These are phyloP conservation scores for Anthonomus grandis DNA, from an alignment of 1,140 invertebrate genomes.

Conservation along the genomic window DNA sequence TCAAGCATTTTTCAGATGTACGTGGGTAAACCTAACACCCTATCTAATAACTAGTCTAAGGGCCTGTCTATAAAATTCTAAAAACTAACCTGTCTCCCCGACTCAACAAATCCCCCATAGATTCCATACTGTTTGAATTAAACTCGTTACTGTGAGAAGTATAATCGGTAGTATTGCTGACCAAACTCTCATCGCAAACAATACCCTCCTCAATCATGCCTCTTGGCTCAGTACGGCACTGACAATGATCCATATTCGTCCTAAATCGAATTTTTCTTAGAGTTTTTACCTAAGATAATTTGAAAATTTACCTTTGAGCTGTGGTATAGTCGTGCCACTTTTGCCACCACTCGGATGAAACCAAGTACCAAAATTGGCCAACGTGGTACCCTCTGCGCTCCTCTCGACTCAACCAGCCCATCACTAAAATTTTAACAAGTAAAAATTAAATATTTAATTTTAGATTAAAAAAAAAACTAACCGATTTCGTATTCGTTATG, in stretches of 20 bases:
- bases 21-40: too few species aligned
- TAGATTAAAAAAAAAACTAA: conserved; percentile 36
- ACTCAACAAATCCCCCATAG: conserved; percentile 56
- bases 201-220: conserved; percentile 56
- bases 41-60: too few species aligned
- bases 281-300: neutral
- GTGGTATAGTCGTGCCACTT: conserved; percentile 73
- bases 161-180: conserved; percentile 57
- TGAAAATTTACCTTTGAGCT: conserved; percentile 27
- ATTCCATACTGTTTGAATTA: conserved; percentile 52
- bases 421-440: conserved; percentile 50
- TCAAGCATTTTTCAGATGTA: too few species aligned
- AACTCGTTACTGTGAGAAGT: conserved; percentile 43
- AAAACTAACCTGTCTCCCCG: conserved; percentile 52
- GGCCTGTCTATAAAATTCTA: too few species aligned
- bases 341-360: conserved; percentile 80
- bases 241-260: conserved; percentile 43
- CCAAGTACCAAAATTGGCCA: conserved; percentile 85
- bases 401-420: conserved; percentile 75
- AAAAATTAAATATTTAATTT: neutral
- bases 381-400: conserved; percentile 66
- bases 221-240: conserved; percentile 37
- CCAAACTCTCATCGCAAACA: conserved; percentile 63
- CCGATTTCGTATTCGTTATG: conserved; percentile 78
- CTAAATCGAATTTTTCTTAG: conserved; percentile 4